Evolutionary conservation across 2,888 invertebrate species (phyloP).

Genomic region (Elysia crispata): DNA sequence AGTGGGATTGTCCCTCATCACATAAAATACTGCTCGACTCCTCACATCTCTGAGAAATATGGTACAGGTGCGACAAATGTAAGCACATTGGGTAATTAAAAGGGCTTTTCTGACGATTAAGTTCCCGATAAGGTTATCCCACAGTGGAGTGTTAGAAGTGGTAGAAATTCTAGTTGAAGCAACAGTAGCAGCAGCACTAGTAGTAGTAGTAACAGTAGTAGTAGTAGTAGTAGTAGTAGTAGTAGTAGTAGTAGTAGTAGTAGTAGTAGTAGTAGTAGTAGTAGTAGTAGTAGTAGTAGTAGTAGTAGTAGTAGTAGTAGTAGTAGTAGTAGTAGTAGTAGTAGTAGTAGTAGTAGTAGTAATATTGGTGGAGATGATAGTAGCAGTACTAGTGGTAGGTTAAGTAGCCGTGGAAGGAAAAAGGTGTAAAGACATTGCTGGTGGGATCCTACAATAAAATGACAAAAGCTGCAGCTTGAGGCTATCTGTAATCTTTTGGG

Average conservation of each 20-base stretch:
- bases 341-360: conserved; percentile 9
- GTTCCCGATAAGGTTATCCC: too few species aligned
- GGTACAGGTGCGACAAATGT: too few species aligned
- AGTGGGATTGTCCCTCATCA: too few species aligned
- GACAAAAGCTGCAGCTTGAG: too few species aligned
- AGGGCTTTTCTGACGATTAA: too few species aligned
- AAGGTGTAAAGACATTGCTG: neutral
- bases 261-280: neutral
- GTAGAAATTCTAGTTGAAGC: neutral
- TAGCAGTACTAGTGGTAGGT: neutral
- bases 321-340: conserved; percentile 9
- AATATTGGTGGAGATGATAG: too few species aligned
- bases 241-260: neutral
- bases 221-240: neutral
- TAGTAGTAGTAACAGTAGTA: neutral
- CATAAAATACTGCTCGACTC: too few species aligned
- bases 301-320: conserved; percentile 1
- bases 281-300: neutral
- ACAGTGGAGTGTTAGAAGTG: too few species aligned
- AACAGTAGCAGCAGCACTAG: neutral
- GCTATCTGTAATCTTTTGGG: too few species aligned
- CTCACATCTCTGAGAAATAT: too few species aligned
- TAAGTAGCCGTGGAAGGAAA: neutral
- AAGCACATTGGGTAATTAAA: too few species aligned
- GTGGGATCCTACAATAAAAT: too few species aligned